These are phyloP conservation scores for Sebastes cheni DNA, from an alignment of 2,797 vertebrate species.

Conservation along the genomic window DNA sequence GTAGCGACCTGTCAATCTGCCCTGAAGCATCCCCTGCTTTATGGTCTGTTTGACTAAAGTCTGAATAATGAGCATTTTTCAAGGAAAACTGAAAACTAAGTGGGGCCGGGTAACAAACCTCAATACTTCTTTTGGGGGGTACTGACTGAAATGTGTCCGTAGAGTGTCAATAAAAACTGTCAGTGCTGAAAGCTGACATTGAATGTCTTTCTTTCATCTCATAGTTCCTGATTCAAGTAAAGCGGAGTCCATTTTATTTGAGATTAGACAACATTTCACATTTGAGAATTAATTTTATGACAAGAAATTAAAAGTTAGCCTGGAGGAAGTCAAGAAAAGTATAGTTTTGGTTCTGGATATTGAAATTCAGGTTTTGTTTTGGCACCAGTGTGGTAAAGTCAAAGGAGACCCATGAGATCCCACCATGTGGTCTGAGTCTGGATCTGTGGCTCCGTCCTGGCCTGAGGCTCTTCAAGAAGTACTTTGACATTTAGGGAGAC, in stretches of 20 bases:
- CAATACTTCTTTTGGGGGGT: neutral
- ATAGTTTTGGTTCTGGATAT: neutral
- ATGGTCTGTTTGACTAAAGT: too few species aligned
- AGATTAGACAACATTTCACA: neutral
- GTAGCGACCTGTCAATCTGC: too few species aligned
- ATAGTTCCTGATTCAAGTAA: neutral
- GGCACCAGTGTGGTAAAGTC: neutral
- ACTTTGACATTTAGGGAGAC: neutral
- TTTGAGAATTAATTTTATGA: neutral
- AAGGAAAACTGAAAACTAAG: too few species aligned
- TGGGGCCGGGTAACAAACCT: neutral
- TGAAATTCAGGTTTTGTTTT: neutral
- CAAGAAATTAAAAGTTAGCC: neutral
- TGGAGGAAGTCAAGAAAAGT: neutral
- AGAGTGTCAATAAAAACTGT: neutral
- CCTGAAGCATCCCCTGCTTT: too few species aligned
- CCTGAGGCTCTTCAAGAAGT: neutral
- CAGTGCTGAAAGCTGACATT: neutral
- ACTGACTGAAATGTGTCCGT: too few species aligned
- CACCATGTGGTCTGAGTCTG: neutral
- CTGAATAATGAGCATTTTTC: accelerated
- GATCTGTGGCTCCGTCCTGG: neutral
- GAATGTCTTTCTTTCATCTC: neutral
- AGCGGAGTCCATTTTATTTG: too few species aligned
- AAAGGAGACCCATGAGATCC: neutral